A percentile compares a stretch with the other conserved stretches of the same genome.
phyloP scores from a whole-genome alignment of 1,140 invertebrate species.

The Platyscapa corneri region DNA sequence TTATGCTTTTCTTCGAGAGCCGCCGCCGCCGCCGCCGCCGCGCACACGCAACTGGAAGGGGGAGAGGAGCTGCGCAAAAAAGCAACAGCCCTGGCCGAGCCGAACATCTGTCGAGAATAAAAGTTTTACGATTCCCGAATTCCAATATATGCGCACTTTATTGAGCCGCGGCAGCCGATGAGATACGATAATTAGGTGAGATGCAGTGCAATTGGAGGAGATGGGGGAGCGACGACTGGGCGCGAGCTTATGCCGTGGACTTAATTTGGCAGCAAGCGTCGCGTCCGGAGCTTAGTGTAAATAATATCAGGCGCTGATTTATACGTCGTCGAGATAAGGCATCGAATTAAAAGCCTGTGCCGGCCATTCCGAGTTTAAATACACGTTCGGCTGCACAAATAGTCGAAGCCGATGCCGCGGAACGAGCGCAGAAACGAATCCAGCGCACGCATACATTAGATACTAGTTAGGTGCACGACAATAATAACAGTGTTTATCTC shows the following conservation, averaged over 20 bases:
- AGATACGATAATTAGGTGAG: neutral
- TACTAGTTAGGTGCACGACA: too few species aligned
- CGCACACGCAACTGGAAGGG: too few species aligned
- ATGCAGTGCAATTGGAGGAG: neutral
- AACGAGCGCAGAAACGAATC: too few species aligned
- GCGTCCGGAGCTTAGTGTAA: neutral
- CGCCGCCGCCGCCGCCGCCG: neutral
- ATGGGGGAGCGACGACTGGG: neutral
- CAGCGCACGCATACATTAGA: too few species aligned
- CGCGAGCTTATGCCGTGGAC: neutral
- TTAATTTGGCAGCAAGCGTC: neutral
- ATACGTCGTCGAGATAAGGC: neutral
- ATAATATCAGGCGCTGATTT: neutral
- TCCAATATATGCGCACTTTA: neutral
- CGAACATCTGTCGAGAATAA: neutral
- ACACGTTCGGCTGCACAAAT: too few species aligned
- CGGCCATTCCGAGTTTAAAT: too few species aligned
- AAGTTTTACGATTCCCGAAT: slow-evolving; percentile 18
- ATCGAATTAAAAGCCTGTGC: too few species aligned
- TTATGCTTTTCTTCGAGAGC: neutral
- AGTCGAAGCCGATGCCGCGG: too few species aligned
- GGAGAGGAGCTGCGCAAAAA: neutral
- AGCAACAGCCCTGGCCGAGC: neutral
- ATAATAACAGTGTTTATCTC: neutral
- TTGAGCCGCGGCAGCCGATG: neutral